Percentiles rank a stretch among this genome's conserved stretches.
Conservation (phyloP, 2,797 vertebrate genomes). For the Botia almorhae region DNA sequence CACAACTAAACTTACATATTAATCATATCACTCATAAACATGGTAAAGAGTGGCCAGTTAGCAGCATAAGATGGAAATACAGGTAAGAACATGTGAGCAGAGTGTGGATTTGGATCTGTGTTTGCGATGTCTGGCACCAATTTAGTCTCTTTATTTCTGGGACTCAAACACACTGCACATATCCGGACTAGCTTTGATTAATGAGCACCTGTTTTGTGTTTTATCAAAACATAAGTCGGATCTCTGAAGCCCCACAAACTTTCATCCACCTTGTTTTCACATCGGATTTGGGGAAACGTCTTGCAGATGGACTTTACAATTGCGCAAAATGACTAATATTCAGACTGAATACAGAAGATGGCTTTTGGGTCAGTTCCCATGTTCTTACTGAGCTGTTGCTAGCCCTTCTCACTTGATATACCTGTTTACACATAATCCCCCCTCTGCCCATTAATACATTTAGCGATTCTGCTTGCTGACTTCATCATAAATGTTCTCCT, state of each 20-base stretch:
- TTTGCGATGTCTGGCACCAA: constrained; percentile 50
- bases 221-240: constrained; percentile 56
- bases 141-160: constrained; percentile 52
- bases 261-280: constrained; percentile 60
- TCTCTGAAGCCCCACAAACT: constrained; percentile 51
- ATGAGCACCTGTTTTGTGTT: constrained; percentile 69
- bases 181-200: constrained; percentile 64
- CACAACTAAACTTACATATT: constrained; percentile 3
- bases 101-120: constrained; percentile 33
- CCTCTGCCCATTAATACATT: constrained; percentile 16
- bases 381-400: not conserved
- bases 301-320: constrained; percentile 66
- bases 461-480: constrained; percentile 29
- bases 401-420: constrained; percentile 12
- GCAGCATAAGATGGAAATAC: not conserved
- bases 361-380: not conserved
- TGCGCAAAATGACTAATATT: constrained; percentile 6
- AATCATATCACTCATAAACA: not conserved
- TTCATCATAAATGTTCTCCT: constrained; percentile 5
- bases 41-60: not conserved
- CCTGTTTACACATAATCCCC: constrained; percentile 8
- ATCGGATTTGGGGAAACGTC: constrained; percentile 62
- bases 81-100: not conserved
- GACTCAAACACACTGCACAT: constrained; percentile 43
- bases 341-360: constrained; percentile 6